These are phyloP conservation scores for Rhodophaea formosa DNA, from an alignment of 2,888 invertebrate species.

Conservation along the genomic window DNA sequence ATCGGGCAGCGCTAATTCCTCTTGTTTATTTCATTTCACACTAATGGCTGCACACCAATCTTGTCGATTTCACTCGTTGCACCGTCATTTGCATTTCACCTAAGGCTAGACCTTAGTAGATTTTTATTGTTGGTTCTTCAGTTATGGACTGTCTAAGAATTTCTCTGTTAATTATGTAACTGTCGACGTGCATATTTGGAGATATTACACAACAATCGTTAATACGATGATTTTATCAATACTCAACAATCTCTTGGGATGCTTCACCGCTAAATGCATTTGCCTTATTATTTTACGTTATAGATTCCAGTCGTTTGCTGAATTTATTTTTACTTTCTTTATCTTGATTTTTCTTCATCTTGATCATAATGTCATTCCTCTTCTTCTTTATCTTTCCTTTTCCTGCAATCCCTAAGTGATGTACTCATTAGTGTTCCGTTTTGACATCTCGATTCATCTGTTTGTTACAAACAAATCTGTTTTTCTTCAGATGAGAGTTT, in stretches of 20 bases:
- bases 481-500: conserved; percentile 31
- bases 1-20: conserved; percentile 69
- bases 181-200: conserved; percentile 23
- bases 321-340: neutral
- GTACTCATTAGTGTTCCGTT: conserved; percentile 24
- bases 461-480: conserved; percentile 20
- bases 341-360: neutral
- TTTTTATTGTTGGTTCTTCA: conserved; percentile 21
- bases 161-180: conserved; percentile 39
- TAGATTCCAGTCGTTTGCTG: neutral
- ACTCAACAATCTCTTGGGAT: conserved; percentile 52
- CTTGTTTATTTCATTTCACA: conserved; percentile 69
- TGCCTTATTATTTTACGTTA: conserved; percentile 35
- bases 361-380: neutral
- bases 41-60: conserved; percentile 54
- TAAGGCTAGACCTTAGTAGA: conserved; percentile 23
- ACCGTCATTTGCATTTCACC: conserved; percentile 31
- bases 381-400: neutral
- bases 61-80: conserved; percentile 50
- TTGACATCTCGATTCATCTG: neutral
- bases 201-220: conserved; percentile 38
- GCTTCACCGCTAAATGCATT: conserved; percentile 44
- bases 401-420: conserved; percentile 22
- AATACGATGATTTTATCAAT: conserved; percentile 54
- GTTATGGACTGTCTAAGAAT: conserved; percentile 27